Base-by-base conservation (phyloP, 1,140 invertebrate species). In the Ips typographus region DNA sequence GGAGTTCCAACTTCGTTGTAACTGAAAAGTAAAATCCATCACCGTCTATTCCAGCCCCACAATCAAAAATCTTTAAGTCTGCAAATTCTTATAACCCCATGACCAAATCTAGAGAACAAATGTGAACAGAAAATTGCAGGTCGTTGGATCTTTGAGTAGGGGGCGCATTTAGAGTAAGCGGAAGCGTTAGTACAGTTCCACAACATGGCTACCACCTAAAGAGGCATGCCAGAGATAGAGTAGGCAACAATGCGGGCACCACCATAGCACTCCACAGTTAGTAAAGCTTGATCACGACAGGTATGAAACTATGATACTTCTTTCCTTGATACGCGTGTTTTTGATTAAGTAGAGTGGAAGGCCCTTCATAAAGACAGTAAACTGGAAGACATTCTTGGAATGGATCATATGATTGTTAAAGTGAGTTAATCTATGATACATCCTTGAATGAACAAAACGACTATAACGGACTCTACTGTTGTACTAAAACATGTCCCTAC, bases 1-100 rank as follows among this genome's bases (percentile, higher is more conserved):
- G 60, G 79, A 80, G 69, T 79, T 83, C 82, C 82, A 83, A 59
- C 77, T 79, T 71, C 80, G 79, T 65, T 81, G 80, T 71, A 82
- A 79, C 81, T 83, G 79, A 70, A 82, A 82, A 78, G 76, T 71
- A 79, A 70, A 70, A 43, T 65, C 51, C 69, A 62, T 75, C 77
- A 77, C 77, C 77, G 78, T 38, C 55, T 58, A 59, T 41, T 66
- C 38, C 49, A 58, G 7, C 22, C 55, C 56, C 40, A 53, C 2
- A 22, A 43, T 56, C 39, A 65, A 56, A 65, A 65, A 38, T 53
- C 47, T 40, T 7, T 39, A 40, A 47, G n/a, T 43, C 52, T 56
- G 51, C 52, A 55, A 65, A 37, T 55, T 59, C 57, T 40, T 59
- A 22, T 22, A 0, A 22, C 22, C 22, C 22, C 22, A 22, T 22